A percentile compares a stretch with the other conserved stretches of the same genome.
Evolutionary conservation across 2,113 vertebrate species (phyloP).

Genomic region (Malaclemys terrapin): DNA sequence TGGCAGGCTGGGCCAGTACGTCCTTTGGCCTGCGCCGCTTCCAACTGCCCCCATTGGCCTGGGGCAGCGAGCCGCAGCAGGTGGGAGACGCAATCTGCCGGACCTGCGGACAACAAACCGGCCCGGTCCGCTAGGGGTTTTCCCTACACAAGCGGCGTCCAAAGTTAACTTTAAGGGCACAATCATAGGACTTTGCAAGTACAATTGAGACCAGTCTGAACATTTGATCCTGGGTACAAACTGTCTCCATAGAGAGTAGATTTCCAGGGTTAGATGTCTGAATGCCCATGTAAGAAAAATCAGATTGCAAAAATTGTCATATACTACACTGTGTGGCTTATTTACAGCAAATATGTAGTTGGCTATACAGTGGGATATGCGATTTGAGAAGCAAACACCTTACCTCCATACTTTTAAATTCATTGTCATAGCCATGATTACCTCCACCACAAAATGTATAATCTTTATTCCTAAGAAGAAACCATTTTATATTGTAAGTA

Average conservation of each 20-base stretch:
- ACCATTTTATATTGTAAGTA: conserved; percentile 18
- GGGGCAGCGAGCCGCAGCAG: too few species aligned
- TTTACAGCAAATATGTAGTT: background rate
- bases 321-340: background rate
- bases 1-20: too few species aligned
- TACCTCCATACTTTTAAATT: conserved; percentile 96
- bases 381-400: conserved; percentile 25
- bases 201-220: background rate
- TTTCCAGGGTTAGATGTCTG: background rate
- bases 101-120: too few species aligned
- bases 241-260: background rate
- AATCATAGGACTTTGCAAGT: background rate
- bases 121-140: too few species aligned
- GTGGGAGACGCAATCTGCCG: too few species aligned
- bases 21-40: too few species aligned
- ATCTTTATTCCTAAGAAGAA: conserved; percentile 65
- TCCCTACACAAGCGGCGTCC: too few species aligned
- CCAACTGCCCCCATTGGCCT: too few species aligned
- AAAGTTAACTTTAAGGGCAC: background rate
- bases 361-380: background rate
- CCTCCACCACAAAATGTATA: conserved; percentile 85
- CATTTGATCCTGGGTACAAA: background rate
- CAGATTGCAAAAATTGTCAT: background rate
- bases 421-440: conserved; percentile 93
- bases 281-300: background rate